Evolutionary conservation across 2,888 invertebrate species (phyloP).

Genomic region (Diloba caeruleocephala): DNA sequence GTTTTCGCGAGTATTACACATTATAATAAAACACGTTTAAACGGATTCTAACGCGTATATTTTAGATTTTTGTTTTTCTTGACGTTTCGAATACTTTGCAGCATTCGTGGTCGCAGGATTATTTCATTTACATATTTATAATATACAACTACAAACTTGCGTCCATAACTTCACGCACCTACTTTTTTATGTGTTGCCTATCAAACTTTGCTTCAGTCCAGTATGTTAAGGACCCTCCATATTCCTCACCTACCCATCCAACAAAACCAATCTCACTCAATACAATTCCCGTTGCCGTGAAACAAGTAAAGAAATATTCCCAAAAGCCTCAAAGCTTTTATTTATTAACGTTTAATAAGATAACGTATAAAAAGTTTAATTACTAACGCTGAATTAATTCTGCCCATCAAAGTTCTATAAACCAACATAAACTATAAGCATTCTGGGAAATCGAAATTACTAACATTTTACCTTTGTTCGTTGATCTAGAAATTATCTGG

Average conservation of each 20-base stretch:
- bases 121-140: too few relatives aligned
- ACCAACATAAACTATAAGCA: constrained; percentile 4
- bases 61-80: too few relatives aligned
- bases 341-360: constrained; percentile 14
- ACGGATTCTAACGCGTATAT: too few relatives aligned
- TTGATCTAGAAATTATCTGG: neutral
- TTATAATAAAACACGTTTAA: too few relatives aligned
- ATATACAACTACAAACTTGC: too few relatives aligned
- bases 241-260: constrained; percentile 6
- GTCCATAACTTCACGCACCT: too few relatives aligned
- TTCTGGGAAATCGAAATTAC: constrained; percentile 7
- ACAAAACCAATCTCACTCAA: constrained; percentile 14
- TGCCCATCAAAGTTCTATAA: constrained; percentile 12
- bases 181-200: constrained; percentile 5
- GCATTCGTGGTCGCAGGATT: too few relatives aligned
- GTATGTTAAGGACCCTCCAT: constrained; percentile 7
- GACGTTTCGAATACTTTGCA: too few relatives aligned
- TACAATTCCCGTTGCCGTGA: constrained; percentile 1
- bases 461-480: constrained; percentile 5
- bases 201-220: constrained; percentile 12
- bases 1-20: too few relatives aligned
- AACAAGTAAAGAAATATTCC: constrained; percentile 5
- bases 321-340: constrained; percentile 1
- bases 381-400: too few relatives aligned
- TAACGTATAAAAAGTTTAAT: too few relatives aligned